These are phyloP conservation scores for Thaleichthys pacificus DNA, from an alignment of 2,797 vertebrate genomes.

Conservation along the genomic window DNA sequence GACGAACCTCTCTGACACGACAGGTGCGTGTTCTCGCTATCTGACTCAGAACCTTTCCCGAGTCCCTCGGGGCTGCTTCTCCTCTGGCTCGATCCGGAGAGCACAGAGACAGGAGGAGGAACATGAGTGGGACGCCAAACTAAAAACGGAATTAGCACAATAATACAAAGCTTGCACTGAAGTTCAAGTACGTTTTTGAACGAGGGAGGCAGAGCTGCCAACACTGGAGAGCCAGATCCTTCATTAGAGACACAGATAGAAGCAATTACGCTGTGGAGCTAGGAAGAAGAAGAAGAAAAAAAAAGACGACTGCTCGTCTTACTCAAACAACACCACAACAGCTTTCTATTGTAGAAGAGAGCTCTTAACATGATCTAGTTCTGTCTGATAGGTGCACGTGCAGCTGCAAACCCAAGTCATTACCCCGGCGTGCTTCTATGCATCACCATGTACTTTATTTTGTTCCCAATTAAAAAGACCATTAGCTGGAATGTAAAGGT, in stretches of 20 bases:
- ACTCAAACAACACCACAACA: neutral
- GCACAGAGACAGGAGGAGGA: too few relatives aligned
- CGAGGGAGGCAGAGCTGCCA: neutral
- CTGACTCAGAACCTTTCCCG: neutral
- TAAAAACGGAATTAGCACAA: neutral
- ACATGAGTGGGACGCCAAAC: too few relatives aligned
- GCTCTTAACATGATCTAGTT: neutral
- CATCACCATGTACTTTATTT: slow-evolving; percentile 1
- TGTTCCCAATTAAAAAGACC: slow-evolving; percentile 19
- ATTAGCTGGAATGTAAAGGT: slow-evolving; percentile 17
- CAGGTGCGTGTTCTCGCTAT: neutral
- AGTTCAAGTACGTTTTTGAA: neutral
- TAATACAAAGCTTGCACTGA: slow-evolving; percentile 14
- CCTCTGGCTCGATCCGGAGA: too few relatives aligned
- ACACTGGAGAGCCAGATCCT: neutral
- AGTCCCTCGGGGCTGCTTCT: too few relatives aligned
- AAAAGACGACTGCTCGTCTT: neutral
- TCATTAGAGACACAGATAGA: neutral
- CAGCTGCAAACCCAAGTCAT: neutral
- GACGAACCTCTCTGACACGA: neutral
- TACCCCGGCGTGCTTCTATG: neutral
- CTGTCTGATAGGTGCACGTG: neutral
- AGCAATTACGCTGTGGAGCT: neutral
- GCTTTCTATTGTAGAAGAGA: neutral
- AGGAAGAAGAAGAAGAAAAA: neutral